A percentile compares a stretch with the other conserved stretches of the same genome.
Conservation (phyloP, 2,797 vertebrate genomes). For the Allobates femoralis region DNA sequence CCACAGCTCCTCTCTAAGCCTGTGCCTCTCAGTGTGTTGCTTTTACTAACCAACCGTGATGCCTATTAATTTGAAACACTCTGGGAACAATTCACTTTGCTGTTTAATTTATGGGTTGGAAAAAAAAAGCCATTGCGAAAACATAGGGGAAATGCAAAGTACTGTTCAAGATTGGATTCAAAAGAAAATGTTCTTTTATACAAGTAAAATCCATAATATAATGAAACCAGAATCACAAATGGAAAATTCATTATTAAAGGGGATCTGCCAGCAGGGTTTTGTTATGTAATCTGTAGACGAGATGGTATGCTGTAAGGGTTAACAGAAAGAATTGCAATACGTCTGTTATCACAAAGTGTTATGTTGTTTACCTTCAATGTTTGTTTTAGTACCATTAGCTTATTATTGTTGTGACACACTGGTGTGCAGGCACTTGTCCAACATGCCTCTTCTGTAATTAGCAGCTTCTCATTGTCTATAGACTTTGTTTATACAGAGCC, state of each 20-base stretch:
- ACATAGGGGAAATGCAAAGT: constrained; percentile 46
- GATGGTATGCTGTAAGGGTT: too few relatives aligned
- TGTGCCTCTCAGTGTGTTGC: constrained; percentile 38
- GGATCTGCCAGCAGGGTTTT: too few relatives aligned
- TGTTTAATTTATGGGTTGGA: constrained; percentile 43
- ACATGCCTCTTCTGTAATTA: too few relatives aligned
- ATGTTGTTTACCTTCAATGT: too few relatives aligned
- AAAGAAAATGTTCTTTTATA: constrained; percentile 53
- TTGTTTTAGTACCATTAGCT: too few relatives aligned
- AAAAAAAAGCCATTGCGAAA: constrained; percentile 41
- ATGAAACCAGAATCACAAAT: constrained; percentile 47
- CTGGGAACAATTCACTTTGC: constrained; percentile 36
- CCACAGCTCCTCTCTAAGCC: neutral
- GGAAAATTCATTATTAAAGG: constrained; percentile 56
- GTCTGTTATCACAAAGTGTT: too few relatives aligned
- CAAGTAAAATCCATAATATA: constrained; percentile 55
- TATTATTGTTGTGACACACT: too few relatives aligned
- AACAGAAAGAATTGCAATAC: too few relatives aligned
- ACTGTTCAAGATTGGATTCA: constrained; percentile 48
- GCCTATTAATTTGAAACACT: constrained; percentile 55
- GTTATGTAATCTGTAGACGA: too few relatives aligned
- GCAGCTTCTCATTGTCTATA: too few relatives aligned
- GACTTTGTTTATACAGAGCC: too few relatives aligned
- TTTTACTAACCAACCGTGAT: constrained; percentile 56
- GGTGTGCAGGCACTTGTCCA: too few relatives aligned